phyloP scores from a whole-genome alignment of 2,888 invertebrate species.

The Tipula lateralis region DNA sequence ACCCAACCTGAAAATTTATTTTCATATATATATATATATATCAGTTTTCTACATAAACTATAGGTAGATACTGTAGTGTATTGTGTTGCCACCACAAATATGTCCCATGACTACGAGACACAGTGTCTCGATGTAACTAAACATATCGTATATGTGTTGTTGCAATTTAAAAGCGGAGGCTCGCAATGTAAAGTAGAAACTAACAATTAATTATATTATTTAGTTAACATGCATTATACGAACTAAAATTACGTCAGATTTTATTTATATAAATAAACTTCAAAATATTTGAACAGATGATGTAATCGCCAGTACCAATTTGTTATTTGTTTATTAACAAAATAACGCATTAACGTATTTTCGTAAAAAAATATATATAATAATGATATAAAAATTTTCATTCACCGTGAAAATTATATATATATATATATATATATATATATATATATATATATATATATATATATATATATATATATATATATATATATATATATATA shows the following conservation, averaged over 20 bases:
- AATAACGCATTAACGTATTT: neutral
- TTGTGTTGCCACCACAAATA: neutral
- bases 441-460: neutral
- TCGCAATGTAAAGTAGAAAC: neutral
- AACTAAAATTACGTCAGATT: neutral
- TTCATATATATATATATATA: neutral
- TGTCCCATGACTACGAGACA: conserved; percentile 15
- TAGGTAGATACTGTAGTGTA: neutral
- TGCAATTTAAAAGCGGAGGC: neutral
- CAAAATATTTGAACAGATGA: neutral
- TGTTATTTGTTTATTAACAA: neutral
- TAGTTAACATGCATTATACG: neutral
- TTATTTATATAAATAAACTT: neutral
- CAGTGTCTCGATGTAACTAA: neutral
- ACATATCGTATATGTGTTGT: neutral
- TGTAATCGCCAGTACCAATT: neutral
- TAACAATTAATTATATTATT: neutral
- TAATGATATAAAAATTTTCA: neutral
- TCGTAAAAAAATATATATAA: neutral
- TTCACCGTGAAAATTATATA: neutral
- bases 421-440: neutral
- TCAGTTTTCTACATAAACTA: neutral
- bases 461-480: neutral
- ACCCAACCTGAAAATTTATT: neutral
- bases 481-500: neutral